phyloP scores from a whole-genome alignment of 2,888 invertebrate genomes.

The Venustoraphidia nigricollis region DNA sequence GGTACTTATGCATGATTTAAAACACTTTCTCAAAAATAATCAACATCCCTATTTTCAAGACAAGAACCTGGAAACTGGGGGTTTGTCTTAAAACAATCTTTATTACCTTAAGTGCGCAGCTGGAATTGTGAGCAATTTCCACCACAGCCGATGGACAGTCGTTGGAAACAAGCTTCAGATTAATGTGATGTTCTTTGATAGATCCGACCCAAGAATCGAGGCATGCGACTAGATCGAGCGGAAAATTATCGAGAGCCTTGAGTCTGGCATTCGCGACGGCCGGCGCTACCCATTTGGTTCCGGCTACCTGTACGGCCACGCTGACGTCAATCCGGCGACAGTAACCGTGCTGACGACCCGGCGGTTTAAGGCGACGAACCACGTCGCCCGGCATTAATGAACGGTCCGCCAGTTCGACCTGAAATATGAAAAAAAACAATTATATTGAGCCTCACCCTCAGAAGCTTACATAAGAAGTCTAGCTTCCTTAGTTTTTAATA shows the following conservation, averaged over 20 bases:
- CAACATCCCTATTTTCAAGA: too few species aligned
- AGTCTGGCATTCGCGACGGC: slow-evolving; percentile 1
- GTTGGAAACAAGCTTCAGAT: background rate
- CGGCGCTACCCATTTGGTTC: background rate
- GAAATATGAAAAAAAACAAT: background rate
- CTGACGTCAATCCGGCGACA: slow-evolving; percentile 3
- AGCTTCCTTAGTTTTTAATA: too few species aligned
- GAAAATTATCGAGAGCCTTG: slow-evolving; percentile 3
- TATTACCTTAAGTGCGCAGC: too few species aligned
- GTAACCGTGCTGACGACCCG: slow-evolving; percentile 3
- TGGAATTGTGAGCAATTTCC: too few species aligned
- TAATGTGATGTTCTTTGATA: slow-evolving; percentile 4
- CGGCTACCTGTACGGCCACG: slow-evolving; percentile 3
- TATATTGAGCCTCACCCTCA: too few species aligned
- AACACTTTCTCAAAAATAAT: too few species aligned
- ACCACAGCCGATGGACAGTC: too few species aligned
- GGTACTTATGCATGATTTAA: too few species aligned
- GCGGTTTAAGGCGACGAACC: slow-evolving; percentile 1
- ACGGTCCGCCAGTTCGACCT: slow-evolving; percentile 5
- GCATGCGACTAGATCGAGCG: slow-evolving; percentile 3
- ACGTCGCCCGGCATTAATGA: slow-evolving; percentile 7
- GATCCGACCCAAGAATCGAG: slow-evolving; percentile 5
- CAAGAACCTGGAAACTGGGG: too few species aligned
- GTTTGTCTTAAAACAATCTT: too few species aligned
- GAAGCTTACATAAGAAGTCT: too few species aligned